Base-by-base conservation (phyloP, 2,113 vertebrate species). In the Trematomus loennbergii region DNA sequence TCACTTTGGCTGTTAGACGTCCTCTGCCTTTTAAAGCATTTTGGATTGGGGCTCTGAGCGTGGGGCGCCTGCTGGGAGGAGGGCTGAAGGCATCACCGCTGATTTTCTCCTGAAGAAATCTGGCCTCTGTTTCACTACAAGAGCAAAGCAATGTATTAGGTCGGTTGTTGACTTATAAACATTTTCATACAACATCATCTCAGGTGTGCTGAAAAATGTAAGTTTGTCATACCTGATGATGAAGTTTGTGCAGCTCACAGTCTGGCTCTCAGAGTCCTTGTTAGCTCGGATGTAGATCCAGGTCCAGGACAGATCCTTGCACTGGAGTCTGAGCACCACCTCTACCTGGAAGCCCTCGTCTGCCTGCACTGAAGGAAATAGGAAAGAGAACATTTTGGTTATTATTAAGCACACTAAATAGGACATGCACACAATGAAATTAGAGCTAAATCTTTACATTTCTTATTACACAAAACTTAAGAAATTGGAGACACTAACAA, bases 101-200 rank as follows among this genome's bases (percentile, higher is more conserved):
- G 74, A 92, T 88, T 74, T 89, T 93, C 36, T 79, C 76, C 81
- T 71, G 90, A 20, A 96, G 89, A 75, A 92, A 94, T 11, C 16
- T 75, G 49, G 93, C 95, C 75, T 95, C 94, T 0, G 91, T 90
- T 86, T 95, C 92, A 79, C 95, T 96, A 68, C 33, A 83, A 29
- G 3, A 57, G 15, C 18, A 80, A 9, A 86, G 29, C 9, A 9
- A 45, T 1, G 20, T 12, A n/a, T 58, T 49, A 36, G 61, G 54
- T 67, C 4, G 12, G 43, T 0, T 2, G 64, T 76, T 69, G 66
- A 63, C 0, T 3, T 7, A 0, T 70, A 71, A 65, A 33, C 16
- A 49, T 15, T 1, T 5, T 25, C 17, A 16, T 45, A 16, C 2
- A 3, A 6, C n/a, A 50, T 81, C 3, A 25, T 20, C 16, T 61